Base-by-base conservation (phyloP, 2,797 vertebrate genomes). In the Schizopygopsis pylzovi region DNA sequence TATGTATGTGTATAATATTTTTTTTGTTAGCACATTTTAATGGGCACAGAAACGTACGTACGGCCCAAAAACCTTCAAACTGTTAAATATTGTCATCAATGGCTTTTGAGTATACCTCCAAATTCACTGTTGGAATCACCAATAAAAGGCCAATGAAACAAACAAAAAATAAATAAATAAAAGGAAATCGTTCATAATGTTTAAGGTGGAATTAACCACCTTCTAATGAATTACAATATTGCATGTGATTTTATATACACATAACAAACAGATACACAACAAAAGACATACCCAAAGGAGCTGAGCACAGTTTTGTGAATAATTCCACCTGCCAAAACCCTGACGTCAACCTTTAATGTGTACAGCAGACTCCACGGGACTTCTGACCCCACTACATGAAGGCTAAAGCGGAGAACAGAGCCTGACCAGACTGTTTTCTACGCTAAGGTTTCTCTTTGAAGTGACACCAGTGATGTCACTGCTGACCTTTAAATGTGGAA, bases 401-500 rank as follows among this genome's bases (percentile, higher is more conserved):
- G 59, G 77, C 56, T 43, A 28, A 33, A 45, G 9, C 3, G n/a
- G 39, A 79, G 39, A 79, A 79, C 56, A 63, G 39, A 79, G 77
- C 77, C 56, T 79, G n/a, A 10, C 41, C 54, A 71, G 28, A 79
- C 68, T 45, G 54, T 79, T 77, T 71, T 80, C 59, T 72, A 45
- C 54, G 47, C 79, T 78, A 65, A 83, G 71, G 45, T 78, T 71
- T 47, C 72, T 70, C 83, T 87, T 86, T 88, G 85, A 90, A 88
- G 87, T 37, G 77, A 39, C 83, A 79, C 37, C 37, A 59, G 33
- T 87, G 87, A 88, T 82, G 84, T 87, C 89, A 90, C 33, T 63
- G 45, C 22, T 90, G 85, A 85, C 89, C 86, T 90, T 90, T 85
- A 76, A 67, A 68, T 86, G 79, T 71, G 22, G 33, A 45, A 52